These are phyloP conservation scores for Caenorhabditis sulstoni DNA, from an alignment of 2,888 invertebrate species.

Conservation along the genomic window DNA sequence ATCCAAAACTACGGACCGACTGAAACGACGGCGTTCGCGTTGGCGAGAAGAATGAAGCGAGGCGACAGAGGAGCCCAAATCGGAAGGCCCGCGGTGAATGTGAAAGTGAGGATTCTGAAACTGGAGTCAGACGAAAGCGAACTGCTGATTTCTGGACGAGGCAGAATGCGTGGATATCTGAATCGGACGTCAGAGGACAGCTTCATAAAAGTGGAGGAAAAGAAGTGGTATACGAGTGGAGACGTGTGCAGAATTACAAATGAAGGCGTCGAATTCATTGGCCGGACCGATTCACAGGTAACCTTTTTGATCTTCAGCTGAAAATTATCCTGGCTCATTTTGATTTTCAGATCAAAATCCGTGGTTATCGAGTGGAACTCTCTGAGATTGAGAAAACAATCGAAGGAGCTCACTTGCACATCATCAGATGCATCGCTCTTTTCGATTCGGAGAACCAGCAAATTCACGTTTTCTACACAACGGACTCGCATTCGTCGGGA, in stretches of 20 bases:
- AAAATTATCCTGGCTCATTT: background rate
- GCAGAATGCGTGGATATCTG: conserved; percentile 76
- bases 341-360: conserved; percentile 71
- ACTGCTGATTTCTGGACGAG: conserved; percentile 64
- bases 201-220: conserved; percentile 40
- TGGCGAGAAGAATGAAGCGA: conserved; percentile 64
- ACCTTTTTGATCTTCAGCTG: background rate
- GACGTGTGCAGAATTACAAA: conserved; percentile 66
- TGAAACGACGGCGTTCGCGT: conserved; percentile 74
- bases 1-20: conserved; percentile 79
- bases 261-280: conserved; percentile 70
- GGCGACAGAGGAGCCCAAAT: conserved; percentile 69
- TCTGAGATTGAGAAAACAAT: conserved; percentile 74
- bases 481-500: no score
- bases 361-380: conserved; percentile 77
- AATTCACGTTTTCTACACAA: conserved; percentile 66
- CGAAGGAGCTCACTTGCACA: conserved; percentile 2
- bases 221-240: conserved; percentile 72
- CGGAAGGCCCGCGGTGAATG: conserved; percentile 68
- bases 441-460: conserved; percentile 61
- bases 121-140: conserved; percentile 9
- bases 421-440: conserved; percentile 59
- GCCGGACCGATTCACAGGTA: conserved; percentile 75
- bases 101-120: conserved; percentile 16
- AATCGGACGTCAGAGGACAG: conserved; percentile 37